Evolutionary conservation across 1,140 invertebrate genomes (phyloP).

Genomic region (Thaumetopoea pityocampa): DNA sequence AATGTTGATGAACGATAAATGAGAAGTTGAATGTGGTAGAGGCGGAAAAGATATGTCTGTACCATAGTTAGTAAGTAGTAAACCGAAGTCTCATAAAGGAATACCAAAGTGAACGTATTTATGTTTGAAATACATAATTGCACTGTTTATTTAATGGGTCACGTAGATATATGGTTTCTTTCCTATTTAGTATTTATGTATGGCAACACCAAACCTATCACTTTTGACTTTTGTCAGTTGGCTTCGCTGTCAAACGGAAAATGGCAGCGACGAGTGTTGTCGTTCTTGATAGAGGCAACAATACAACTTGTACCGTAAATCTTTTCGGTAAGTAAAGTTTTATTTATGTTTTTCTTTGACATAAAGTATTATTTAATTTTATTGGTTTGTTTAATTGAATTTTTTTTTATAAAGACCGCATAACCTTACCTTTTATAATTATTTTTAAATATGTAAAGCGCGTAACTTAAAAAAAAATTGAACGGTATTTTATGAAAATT

Average conservation of each 20-base stretch:
- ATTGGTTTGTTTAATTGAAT: neutral
- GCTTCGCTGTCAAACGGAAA: slow-evolving; percentile 73
- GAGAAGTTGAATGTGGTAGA: too few species aligned
- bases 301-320: slow-evolving; percentile 96
- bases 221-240: slow-evolving; percentile 62
- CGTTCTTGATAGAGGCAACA: slow-evolving; percentile 94
- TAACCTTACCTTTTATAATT: slow-evolving; percentile 70
- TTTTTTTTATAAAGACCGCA: slow-evolving; percentile 24
- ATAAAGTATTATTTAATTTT: neutral
- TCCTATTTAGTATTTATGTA: neutral
- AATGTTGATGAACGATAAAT: too few species aligned
- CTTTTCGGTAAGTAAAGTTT: slow-evolving; percentile 86
- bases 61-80: too few species aligned
- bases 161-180: slow-evolving; percentile 45
- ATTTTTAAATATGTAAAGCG: slow-evolving; percentile 53
- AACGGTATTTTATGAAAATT: neutral
- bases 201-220: slow-evolving; percentile 6
- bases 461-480: slow-evolving; percentile 56
- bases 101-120: too few species aligned
- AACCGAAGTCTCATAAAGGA: too few species aligned
- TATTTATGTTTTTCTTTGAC: slow-evolving; percentile 7
- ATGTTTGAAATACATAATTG: too few species aligned
- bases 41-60: too few species aligned
- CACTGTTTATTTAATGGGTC: too few species aligned
- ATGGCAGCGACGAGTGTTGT: slow-evolving; percentile 95